Conservation (phyloP, 2,888 invertebrate genomes). For the Cabera pusaria region DNA sequence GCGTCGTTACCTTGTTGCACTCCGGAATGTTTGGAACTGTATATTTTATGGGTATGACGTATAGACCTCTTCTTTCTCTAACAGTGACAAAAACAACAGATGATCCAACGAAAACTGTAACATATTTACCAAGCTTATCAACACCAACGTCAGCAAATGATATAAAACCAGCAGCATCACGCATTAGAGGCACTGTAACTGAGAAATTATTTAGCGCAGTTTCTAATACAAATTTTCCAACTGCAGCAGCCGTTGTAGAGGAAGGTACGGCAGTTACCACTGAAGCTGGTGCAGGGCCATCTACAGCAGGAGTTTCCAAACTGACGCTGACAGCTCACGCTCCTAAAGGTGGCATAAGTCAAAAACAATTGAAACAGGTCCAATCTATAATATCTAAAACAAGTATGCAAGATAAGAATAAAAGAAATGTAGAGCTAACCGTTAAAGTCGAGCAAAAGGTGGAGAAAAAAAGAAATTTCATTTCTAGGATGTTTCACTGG, state of each 20-base stretch:
- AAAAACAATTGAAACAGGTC: constrained; percentile 61
- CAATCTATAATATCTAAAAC: constrained; percentile 59
- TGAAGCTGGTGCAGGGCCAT: constrained; percentile 44
- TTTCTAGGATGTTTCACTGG: constrained; percentile 59
- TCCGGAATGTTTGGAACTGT: constrained; percentile 59
- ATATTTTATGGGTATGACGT: constrained; percentile 65
- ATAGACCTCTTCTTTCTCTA: constrained; percentile 61
- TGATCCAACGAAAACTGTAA: constrained; percentile 64
- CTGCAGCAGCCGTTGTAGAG: constrained; percentile 62
- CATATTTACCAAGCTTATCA: constrained; percentile 66
- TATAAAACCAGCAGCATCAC: constrained; percentile 39
- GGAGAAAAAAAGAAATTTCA: constrained; percentile 49
- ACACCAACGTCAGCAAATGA: constrained; percentile 27
- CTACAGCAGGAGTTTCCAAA: constrained; percentile 51
- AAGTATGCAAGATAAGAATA: constrained; percentile 44
- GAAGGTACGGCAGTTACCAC: constrained; percentile 34
- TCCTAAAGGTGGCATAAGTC: constrained; percentile 57
- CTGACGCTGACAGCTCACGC: constrained; percentile 55
- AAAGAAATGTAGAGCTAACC: constrained; percentile 44
- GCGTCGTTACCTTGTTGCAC: constrained; percentile 59
- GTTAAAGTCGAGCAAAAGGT: constrained; percentile 37
- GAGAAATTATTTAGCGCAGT: constrained; percentile 46
- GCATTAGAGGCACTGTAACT: constrained; percentile 39
- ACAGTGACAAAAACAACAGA: constrained; percentile 56
- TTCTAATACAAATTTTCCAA: constrained; percentile 61